These are phyloP conservation scores for Recurvirostra avosetta DNA, from an alignment of 2,113 vertebrate species.

Conservation along the genomic window DNA sequence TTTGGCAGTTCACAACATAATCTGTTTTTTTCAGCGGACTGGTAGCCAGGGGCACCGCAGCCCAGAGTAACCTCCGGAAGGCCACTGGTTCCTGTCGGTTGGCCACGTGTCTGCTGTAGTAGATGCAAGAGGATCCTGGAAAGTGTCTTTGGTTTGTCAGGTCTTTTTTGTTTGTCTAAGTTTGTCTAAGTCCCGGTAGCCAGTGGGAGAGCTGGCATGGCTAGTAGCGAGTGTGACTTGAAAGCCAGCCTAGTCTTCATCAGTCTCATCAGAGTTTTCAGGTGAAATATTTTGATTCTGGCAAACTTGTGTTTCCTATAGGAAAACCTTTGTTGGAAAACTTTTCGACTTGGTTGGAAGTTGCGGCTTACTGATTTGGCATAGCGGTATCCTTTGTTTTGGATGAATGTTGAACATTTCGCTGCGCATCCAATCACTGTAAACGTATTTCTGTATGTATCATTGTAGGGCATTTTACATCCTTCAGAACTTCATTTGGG, in stretches of 20 bases:
- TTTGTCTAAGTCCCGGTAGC: not conserved
- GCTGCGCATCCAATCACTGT: not conserved
- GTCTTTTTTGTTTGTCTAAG: not conserved
- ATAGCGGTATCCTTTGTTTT: not conserved
- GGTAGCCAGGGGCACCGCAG: not conserved
- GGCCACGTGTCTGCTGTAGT: fast-evolving
- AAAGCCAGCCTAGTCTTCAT: not conserved
- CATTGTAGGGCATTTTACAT: not conserved
- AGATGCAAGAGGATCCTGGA: not conserved
- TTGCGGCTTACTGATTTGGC: not conserved
- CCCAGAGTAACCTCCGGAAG: not conserved
- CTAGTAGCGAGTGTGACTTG: not conserved
- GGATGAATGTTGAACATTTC: not conserved
- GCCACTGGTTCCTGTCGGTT: not conserved
- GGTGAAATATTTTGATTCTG: not conserved
- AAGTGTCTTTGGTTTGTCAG: not conserved
- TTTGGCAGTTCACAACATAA: not conserved
- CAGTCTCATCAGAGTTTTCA: not conserved
- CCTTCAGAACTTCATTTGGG: not conserved
- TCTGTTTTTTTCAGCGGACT: not conserved
- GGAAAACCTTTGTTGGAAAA: not conserved
- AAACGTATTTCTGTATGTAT: fast-evolving
- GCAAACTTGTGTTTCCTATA: not conserved
- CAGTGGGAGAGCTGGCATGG: fast-evolving
- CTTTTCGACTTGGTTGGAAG: not conserved